Evolutionary conservation across 2,888 invertebrate species (phyloP), one percentile per base, ranked within the genome.

Genomic region (Ramazzottius varieornatus): DNA sequence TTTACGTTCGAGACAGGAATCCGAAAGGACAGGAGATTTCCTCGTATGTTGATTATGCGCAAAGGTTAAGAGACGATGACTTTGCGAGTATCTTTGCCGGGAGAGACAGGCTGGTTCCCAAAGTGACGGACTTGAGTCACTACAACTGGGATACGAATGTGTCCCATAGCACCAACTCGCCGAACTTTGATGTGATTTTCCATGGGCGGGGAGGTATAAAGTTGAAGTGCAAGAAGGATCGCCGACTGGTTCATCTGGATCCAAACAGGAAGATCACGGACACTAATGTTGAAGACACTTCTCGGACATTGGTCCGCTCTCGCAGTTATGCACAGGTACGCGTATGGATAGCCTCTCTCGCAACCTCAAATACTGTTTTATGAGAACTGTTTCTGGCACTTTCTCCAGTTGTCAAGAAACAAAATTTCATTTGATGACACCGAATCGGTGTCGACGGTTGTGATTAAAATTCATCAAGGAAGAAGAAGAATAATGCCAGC

Each of bases 171-270:
- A 88, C 85, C 70, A 81, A 84, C 68, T 85, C 85, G 33, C 80
- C 83, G 64, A 88, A 89, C 77, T 90, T 84, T 73, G 81, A 82
- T 77, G 85, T 85, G 0, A 75, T 86, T 32, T 82, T 85, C 72
- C 84, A 87, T 72, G 82, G 83, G n/a, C 81, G 81, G 2, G 80
- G 79, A 67, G 87, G 88, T 0, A 73, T 89, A 33, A 75, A 85
- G 40, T 88, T 89, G 71, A 85, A 86, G 78, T 86, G 86, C 73
- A 82, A 83, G 65, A 83, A 84, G 68, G 88, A 89, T 73, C 81
- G 85, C 70, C 86, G 86, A 75, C 80, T 83, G 46, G 80, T 89
- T 64, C 83, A 81, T 70, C 83, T 86, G 0, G 84, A 87, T 72
- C 85, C 86, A 64, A 64, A 4, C 20, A 13, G 54, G 54, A 13